A percentile compares a stretch with the other conserved stretches of the same genome.
phyloP scores from a whole-genome alignment of 2,888 invertebrate genomes.

The Netelia virgata region DNA sequence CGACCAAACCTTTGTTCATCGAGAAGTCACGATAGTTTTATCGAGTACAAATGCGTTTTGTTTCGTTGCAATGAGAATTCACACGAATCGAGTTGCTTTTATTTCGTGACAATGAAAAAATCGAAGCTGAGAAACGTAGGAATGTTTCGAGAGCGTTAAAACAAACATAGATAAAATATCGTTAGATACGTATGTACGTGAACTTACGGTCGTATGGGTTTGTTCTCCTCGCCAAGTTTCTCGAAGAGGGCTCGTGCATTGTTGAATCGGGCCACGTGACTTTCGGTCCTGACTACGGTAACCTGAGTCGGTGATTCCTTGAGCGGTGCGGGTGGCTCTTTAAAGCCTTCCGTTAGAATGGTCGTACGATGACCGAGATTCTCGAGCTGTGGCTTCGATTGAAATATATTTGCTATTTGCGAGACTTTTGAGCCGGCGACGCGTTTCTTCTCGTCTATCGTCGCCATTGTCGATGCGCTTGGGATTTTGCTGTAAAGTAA shows the following conservation, averaged over 20 bases:
- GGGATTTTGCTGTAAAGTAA: conserved; percentile 41
- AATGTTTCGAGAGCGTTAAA: too few species aligned
- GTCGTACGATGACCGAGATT: conserved; percentile 79
- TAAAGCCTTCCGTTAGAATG: conserved; percentile 79
- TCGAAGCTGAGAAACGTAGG: too few species aligned
- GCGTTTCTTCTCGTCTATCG: conserved; percentile 89
- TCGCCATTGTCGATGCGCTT: conserved; percentile 83
- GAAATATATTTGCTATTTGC: conserved; percentile 96
- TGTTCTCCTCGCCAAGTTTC: conserved; percentile 92
- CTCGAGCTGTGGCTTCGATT: conserved; percentile 86
- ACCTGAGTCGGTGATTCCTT: conserved; percentile 86
- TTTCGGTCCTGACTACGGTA: conserved; percentile 93
- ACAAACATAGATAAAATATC: not conserved
- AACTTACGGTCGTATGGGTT: conserved; percentile 84
- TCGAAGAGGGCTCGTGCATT: conserved; percentile 96
- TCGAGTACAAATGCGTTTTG: too few species aligned
- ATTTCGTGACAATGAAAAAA: too few species aligned
- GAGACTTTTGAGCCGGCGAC: conserved; percentile 93
- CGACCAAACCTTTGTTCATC: too few species aligned
- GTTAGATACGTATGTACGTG: not conserved
- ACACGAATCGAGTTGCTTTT: too few species aligned
- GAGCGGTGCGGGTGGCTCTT: conserved; percentile 85
- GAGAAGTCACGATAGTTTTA: too few species aligned
- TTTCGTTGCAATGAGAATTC: too few species aligned
- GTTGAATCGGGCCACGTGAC: conserved; percentile 96